Evolutionary conservation across 2,797 vertebrate genomes (phyloP), one percentile per base, ranked within the genome.

Genomic region (Lutjanus campechanus): DNA sequence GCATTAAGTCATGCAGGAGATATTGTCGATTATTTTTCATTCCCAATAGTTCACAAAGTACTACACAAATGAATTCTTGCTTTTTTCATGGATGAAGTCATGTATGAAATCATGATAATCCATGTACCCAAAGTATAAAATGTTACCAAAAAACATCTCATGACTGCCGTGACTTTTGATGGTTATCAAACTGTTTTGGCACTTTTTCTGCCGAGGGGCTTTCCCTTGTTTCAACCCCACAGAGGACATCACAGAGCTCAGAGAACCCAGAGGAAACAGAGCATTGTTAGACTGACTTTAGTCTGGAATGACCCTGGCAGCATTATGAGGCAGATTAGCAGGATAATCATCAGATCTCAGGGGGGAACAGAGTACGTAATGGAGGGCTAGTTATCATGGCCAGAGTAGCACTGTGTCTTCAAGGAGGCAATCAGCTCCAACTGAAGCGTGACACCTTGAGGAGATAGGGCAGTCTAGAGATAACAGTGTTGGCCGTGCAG

Each of bases 401-500:
- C 17, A 3, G 60, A 73, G 79, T 13, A 13, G 71, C 50, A 64
- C 62, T 43, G 68, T 29, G 55, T 74, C 80, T 77, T 53, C 11
- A 0, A 71, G 63, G 63, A 82, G 77, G 79, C 71, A 71, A 87
- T 83, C 60, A 59, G 66, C 64, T 20, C 41, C 70, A 63, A 59
- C 59, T 75, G 68, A 83, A 68, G 81, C 59, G 19, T 74, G 82
- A 87, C 79, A 74, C 81, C 53, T 79, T 8, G 11, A 68, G 46
- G 70, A 89, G 83, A 86, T 78, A 56, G 69, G 68, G n/a, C 58
- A 4, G 81, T 54, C 67, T 68, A 43, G 63, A 87, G 86, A 86
- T 87, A 83, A 77, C 44, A 22, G 62, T 53, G 77, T 64, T 62
- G 81, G 82, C 43, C 22, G 10, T 7, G 43, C 43, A 50, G 47